A percentile compares a stretch with the other conserved stretches of the same genome.
Conservation (phyloP, 2,113 vertebrate genomes). For the Dryoscopus gambensis region DNA sequence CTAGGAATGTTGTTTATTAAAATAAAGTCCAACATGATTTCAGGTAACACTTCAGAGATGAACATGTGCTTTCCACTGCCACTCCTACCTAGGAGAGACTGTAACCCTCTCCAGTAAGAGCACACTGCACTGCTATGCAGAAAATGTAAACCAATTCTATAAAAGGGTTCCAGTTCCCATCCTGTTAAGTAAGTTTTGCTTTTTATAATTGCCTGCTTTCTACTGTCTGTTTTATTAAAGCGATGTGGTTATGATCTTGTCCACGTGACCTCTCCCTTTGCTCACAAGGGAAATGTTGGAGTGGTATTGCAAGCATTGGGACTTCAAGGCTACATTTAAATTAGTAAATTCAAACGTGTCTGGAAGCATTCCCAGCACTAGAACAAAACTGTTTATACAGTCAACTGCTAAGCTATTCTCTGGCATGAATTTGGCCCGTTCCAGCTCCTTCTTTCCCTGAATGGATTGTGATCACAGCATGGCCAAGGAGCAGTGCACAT, state of each 20-base stretch:
- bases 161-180: background rate
- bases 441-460: background rate
- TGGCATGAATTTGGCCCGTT: background rate
- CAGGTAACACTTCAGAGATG: background rate
- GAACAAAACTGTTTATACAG: conserved; percentile 48
- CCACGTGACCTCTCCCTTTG: background rate
- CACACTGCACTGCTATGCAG: background rate
- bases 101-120: background rate
- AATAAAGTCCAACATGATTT: background rate
- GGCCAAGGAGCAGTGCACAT: background rate
- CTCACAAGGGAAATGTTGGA: conserved; percentile 1
- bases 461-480: background rate
- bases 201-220: conserved; percentile 30
- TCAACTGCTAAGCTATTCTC: conserved; percentile 2
- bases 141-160: conserved; percentile 1
- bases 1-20: background rate
- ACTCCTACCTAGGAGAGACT: background rate
- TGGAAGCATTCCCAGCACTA: conserved; percentile 39
- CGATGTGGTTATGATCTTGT: background rate
- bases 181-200: conserved; percentile 6
- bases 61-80: background rate
- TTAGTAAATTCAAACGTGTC: conserved; percentile 34
- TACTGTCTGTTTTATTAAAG: conserved; percentile 33
- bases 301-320: background rate
- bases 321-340: conserved; percentile 54